Percentiles rank a stretch among this genome's conserved stretches.
Conservation (phyloP, 1,140 invertebrate species). For the Drosophila ohnishii region DNA sequence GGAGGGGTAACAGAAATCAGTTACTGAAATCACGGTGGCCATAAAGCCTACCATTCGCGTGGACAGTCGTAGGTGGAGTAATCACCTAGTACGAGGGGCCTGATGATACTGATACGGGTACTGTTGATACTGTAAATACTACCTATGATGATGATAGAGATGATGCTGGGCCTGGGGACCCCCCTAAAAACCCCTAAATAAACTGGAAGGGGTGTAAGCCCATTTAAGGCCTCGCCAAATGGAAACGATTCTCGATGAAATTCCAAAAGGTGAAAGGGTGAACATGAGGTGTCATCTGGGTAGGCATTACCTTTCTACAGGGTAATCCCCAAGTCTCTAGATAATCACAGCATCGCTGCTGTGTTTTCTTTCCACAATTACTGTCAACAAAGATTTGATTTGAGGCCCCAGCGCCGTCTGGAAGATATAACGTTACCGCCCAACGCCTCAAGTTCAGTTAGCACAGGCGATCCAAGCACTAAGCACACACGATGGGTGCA, state of each 20-base stretch:
- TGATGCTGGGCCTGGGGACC: not conserved
- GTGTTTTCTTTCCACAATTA: slow-evolving; percentile 12
- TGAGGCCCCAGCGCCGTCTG: slow-evolving; percentile 32
- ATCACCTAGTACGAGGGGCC: slow-evolving; percentile 40
- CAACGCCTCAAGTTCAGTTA: slow-evolving; percentile 35
- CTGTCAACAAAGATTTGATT: slow-evolving; percentile 46
- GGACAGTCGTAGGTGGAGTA: slow-evolving; percentile 60
- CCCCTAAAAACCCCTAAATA: slow-evolving; percentile 26
- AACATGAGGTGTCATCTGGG: no score
- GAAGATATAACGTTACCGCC: slow-evolving; percentile 52
- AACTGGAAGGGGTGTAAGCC: slow-evolving; percentile 3
- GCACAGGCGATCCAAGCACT: slow-evolving; percentile 37
- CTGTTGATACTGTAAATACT: not conserved
- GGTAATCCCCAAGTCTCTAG: slow-evolving; percentile 27
- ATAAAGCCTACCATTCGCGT: slow-evolving; percentile 42
- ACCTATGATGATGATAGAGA: not conserved
- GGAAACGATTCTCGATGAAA: no score
- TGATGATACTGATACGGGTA: slow-evolving; percentile 10
- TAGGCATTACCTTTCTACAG: not conserved
- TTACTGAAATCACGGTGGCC: slow-evolving; percentile 34
- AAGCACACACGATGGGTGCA: slow-evolving; percentile 32
- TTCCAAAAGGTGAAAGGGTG: no score
- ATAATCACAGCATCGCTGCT: slow-evolving; percentile 5
- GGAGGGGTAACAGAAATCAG: slow-evolving; percentile 14
- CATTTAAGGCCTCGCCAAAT: slow-evolving; percentile 10